phyloP scores from a whole-genome alignment of 2,113 vertebrate genomes.

The Phoenicopterus ruber region DNA sequence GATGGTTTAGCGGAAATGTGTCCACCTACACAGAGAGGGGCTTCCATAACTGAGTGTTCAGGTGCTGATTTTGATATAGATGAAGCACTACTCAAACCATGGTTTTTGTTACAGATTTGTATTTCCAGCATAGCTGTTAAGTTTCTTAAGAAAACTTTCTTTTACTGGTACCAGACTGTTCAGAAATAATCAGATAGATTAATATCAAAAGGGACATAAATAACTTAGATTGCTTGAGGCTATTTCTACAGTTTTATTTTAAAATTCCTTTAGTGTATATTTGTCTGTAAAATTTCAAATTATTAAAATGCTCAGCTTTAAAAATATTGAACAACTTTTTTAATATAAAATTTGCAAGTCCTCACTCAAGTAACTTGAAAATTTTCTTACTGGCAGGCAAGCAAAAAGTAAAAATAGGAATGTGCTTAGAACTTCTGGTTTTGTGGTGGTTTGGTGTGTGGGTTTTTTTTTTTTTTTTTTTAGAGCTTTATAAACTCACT shows the following conservation, averaged over 20 bases:
- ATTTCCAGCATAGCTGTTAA: neutral
- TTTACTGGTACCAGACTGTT: neutral
- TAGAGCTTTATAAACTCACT: neutral
- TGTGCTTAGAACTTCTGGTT: slow-evolving; percentile 14
- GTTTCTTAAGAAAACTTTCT: no score
- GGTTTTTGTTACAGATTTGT: neutral
- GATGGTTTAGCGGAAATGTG: neutral
- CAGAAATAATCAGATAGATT: neutral
- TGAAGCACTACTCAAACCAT: neutral
- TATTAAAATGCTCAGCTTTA: neutral
- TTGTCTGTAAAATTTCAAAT: neutral
- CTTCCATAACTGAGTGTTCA: neutral
- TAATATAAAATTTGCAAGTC: neutral
- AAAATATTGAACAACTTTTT: neutral
- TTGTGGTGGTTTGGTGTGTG: no score
- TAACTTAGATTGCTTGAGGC: neutral
- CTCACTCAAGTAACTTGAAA: neutral
- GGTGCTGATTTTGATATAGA: neutral
- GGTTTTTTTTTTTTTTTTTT: neutral
- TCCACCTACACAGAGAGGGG: neutral
- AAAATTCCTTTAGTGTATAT: neutral
- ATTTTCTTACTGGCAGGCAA: slow-evolving; percentile 35
- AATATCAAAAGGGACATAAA: neutral
- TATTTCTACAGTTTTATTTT: neutral
- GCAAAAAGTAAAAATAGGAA: slow-evolving; percentile 8